Evolutionary conservation across 2,113 vertebrate genomes (phyloP), one percentile per base, ranked within the genome.

Genomic region (Corydoras sp.): DNA sequence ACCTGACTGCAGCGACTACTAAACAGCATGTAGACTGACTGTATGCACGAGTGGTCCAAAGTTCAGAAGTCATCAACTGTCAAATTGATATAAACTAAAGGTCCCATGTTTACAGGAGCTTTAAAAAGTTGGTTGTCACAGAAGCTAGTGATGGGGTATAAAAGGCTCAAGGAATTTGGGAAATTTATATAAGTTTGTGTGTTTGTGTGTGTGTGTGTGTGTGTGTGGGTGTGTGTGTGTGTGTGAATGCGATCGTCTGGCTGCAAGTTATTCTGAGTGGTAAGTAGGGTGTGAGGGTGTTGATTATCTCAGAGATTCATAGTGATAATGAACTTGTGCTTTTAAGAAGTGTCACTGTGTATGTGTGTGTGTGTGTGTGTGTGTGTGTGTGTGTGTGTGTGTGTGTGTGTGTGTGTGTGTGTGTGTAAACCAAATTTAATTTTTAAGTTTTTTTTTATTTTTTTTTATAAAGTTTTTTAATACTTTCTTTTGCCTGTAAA

Each of bases 271-370:
- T n/a, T 70, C 71, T 70, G 58, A 65, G 32, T 70, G 55, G 14
- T n/a, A n/a, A 56, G 48, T 24, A 30, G 18, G n/a, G 76, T 78
- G 77, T 75, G 65, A 78, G 51, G 56, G 60, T 69, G 73, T 75
- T 78, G 67, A 72, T 77, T 65, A 69, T 30, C 48, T 72, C 64
- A 32, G 58, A 31, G 62, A 61, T 49, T 72, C 31, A 48, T 13
- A 71, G 78, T 66, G 75, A 72, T 72, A 69, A 75, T 72, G 48
- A 78, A 75, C 58, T 67, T 43, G 2, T 43, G 35, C 35, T 43
- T 43, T 43, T 43, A 43, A 43, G 35, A 43, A 43, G 35, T 43
- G 35, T 43, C 35, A 43, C 35, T 43, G 35, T 43, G 35, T 58
- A 70, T 72, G 61, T 24, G 15, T 50, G 78, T 54, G 63, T 71